Base-by-base conservation (phyloP, 2,888 invertebrate species). In the Aphidius colemani region DNA sequence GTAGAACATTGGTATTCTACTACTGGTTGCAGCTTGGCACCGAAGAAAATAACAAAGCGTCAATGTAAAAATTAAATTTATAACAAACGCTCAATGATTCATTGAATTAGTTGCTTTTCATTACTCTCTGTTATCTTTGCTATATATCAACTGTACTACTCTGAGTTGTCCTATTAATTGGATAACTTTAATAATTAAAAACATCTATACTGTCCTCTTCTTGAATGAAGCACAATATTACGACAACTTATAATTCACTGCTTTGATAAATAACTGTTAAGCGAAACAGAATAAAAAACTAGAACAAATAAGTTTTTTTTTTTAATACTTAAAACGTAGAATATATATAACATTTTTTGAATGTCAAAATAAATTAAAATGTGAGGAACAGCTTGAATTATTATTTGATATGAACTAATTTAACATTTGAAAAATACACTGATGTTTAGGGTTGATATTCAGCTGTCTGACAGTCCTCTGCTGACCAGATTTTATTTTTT, bases 181-280 rank as follows among this genome's bases (percentile, higher is more conserved):
- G 71, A 71, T 71, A 72, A 71, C 71, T 72, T 72, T 71, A 59
- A 70, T 70, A 71, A 72, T 72, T 71, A 71, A 71, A 71, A 18
- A 18, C 13, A 18, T 2, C 13, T 18, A 18, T 18, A 18, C 13
- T 18, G 13, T 18, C 13, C 13, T 18, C 13, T 18, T 2, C 2
- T 18, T 18, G 13, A 18, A 49, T 71, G 69, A 69, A 71, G 67
- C 68, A 67, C 66, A 66, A 46, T 9, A 8, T 13, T 49, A 68
- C 69, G 50, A 45, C 59, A 51, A 39, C 48, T 56, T 53, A 46
- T 51, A 30, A 44, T n/a, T 59, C 61, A 58, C 40, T 13, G 49
- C 51, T 49, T 57, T 11, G 11, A 30, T 30, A 0, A 30, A 30
- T 30, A 30, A 5, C 30, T 30, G 5, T 30, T 30, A 2, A 30